Percentiles rank a stretch among this genome's conserved stretches.
Conservation (phyloP, 2,113 vertebrate species). For the Pipra filicauda region DNA sequence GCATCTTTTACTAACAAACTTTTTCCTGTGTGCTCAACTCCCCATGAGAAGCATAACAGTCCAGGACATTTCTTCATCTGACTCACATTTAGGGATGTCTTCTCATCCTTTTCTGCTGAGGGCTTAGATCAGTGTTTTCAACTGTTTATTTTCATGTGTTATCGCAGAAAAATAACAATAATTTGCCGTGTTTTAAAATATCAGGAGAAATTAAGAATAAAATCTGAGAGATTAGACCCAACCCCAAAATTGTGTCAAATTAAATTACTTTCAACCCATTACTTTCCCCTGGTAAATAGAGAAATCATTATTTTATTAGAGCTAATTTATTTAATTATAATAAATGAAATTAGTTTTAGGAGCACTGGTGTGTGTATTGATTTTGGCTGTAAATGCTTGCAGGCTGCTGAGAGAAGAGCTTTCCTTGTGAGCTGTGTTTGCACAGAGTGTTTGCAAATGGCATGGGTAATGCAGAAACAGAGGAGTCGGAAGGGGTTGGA, state of each 20-base stretch:
- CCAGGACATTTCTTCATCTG: neutral
- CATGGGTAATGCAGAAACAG: neutral
- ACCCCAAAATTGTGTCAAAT: neutral
- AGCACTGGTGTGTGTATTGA: constrained; percentile 11
- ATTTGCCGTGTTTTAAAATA: neutral
- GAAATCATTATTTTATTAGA: constrained; percentile 31
- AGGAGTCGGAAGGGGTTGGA: accelerated
- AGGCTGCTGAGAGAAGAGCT: constrained; percentile 16
- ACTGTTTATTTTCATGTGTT: neutral
- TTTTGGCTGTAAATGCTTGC: constrained; percentile 12
- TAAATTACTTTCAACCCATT: neutral
- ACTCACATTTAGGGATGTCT: neutral
- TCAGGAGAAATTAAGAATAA: neutral
- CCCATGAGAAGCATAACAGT: neutral
- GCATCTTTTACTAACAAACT: neutral
- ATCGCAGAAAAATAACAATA: neutral
- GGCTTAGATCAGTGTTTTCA: neutral
- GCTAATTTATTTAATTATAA: constrained; percentile 47
- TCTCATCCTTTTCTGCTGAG: neutral
- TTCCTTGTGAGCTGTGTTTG: neutral
- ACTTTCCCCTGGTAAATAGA: constrained; percentile 30
- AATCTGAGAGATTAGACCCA: neutral
- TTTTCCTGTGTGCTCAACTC: neutral
- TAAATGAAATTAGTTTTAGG: constrained; percentile 2
- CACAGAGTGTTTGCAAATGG: neutral